These are phyloP conservation scores for Cerceris rybyensis DNA, from an alignment of 2,888 invertebrate species.

Conservation along the genomic window DNA sequence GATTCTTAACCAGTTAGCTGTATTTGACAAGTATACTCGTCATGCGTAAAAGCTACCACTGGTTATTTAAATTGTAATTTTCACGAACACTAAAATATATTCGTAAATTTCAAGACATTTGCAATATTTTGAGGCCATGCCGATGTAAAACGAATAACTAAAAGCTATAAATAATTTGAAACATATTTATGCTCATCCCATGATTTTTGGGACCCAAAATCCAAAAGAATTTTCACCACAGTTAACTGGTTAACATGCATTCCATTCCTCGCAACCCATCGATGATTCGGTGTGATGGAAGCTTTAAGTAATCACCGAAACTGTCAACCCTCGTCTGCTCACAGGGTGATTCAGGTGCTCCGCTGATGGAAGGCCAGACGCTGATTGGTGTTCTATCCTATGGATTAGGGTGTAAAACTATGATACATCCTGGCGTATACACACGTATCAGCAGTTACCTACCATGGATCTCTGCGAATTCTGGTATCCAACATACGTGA, in stretches of 20 bases:
- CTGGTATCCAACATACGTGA: conserved; percentile 44
- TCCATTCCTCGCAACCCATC: conserved; percentile 2
- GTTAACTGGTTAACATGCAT: too few relatives aligned
- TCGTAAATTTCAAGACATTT: too few relatives aligned
- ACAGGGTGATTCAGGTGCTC: conserved; percentile 86
- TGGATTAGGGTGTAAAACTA: conserved; percentile 84
- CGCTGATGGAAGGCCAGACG: conserved; percentile 82
- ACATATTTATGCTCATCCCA: too few relatives aligned
- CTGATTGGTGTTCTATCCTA: conserved; percentile 84
- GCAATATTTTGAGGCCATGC: too few relatives aligned
- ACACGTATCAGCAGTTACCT: conserved; percentile 81
- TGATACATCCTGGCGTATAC: conserved; percentile 84
- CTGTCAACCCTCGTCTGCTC: conserved; percentile 63
- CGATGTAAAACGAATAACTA: too few relatives aligned
- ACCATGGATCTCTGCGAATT: conserved; percentile 54
- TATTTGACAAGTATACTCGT: too few relatives aligned
- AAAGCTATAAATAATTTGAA: too few relatives aligned
- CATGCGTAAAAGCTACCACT: too few relatives aligned
- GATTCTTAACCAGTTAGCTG: not conserved
- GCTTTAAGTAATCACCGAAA: conserved; percentile 43
- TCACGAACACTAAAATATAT: too few relatives aligned
- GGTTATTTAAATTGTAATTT: too few relatives aligned
- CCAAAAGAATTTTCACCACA: too few relatives aligned
- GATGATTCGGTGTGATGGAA: conserved; percentile 11
- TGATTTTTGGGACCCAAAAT: too few relatives aligned